These are phyloP conservation scores for Euphydryas editha DNA, from an alignment of 2,888 invertebrate species.

Conservation along the genomic window DNA sequence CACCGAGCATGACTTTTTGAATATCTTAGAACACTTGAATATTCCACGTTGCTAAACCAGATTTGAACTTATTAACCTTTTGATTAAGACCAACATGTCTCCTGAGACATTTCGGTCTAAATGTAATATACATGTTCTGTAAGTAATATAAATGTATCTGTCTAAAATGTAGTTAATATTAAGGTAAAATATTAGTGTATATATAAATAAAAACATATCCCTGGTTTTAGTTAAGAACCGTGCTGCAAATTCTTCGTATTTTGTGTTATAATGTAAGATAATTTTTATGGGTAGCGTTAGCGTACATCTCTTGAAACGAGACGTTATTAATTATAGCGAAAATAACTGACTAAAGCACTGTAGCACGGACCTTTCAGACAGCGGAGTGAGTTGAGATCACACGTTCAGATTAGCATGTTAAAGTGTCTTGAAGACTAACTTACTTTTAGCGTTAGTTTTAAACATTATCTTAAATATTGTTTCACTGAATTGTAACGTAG, in stretches of 20 bases:
- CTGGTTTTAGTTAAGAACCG: neutral
- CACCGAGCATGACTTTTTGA: no score
- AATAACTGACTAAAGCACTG: constrained; percentile 22
- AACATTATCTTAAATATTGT: constrained; percentile 1
- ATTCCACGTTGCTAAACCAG: no score
- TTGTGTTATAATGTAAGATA: constrained; percentile 2
- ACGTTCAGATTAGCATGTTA: constrained; percentile 21
- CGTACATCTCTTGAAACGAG: constrained; percentile 33
- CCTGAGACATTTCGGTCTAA: neutral
- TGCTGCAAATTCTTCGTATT: constrained; percentile 10
- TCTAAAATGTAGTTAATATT: neutral
- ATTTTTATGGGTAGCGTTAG: constrained; percentile 17
- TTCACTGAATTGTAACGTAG: neutral
- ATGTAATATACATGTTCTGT: neutral
- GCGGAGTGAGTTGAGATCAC: constrained; percentile 16
- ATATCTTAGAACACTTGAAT: no score
- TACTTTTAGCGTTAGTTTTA: constrained; percentile 10
- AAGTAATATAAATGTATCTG: no score
- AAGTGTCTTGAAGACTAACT: constrained; percentile 10
- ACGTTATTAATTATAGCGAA: constrained; percentile 50
- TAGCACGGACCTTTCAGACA: constrained; percentile 8
- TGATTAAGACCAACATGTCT: no score
- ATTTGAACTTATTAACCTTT: no score
- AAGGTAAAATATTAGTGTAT: neutral
- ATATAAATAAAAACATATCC: neutral